Conservation (phyloP, 2,888 invertebrate species). For the Alviniconcha strummeri region DNA sequence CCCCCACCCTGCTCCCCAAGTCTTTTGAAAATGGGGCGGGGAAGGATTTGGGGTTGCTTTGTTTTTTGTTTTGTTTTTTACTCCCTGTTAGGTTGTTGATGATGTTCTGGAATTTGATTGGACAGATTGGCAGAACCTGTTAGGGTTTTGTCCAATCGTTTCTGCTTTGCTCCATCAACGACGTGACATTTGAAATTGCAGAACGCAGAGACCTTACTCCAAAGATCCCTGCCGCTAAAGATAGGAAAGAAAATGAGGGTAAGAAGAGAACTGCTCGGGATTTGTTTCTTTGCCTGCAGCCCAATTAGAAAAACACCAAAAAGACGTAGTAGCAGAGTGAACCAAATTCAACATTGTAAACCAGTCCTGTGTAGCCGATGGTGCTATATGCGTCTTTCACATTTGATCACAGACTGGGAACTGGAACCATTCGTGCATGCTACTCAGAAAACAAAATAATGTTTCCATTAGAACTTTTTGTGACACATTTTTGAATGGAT, state of each 20-base stretch:
- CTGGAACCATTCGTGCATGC: conserved; percentile 11
- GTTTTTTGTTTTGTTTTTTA: background rate
- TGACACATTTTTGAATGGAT: too few species aligned
- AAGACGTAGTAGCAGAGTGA: background rate
- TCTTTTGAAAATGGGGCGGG: too few species aligned
- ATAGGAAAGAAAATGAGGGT: conserved; percentile 30
- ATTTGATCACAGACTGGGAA: conserved; percentile 13
- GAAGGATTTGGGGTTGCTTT: background rate
- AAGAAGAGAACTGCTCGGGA: background rate
- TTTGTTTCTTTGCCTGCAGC: background rate
- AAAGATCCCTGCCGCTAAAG: conserved; percentile 14
- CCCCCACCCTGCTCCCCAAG: too few species aligned
- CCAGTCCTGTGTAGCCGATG: background rate
- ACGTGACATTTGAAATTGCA: conserved; percentile 27
- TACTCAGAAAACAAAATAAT: background rate
- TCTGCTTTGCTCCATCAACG: background rate
- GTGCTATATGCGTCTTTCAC: background rate
- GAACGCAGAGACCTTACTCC: conserved; percentile 30
- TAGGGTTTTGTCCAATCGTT: background rate
- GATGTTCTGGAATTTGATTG: background rate
- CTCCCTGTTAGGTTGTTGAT: background rate
- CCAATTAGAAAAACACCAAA: background rate
- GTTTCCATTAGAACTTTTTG: too few species aligned
- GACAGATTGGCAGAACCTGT: conserved; percentile 22
- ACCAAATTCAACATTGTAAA: background rate